A percentile compares a stretch with the other conserved stretches of the same genome.
Conservation (phyloP, 2,888 invertebrate species). For the Hemistola chrysoprasaria region DNA sequence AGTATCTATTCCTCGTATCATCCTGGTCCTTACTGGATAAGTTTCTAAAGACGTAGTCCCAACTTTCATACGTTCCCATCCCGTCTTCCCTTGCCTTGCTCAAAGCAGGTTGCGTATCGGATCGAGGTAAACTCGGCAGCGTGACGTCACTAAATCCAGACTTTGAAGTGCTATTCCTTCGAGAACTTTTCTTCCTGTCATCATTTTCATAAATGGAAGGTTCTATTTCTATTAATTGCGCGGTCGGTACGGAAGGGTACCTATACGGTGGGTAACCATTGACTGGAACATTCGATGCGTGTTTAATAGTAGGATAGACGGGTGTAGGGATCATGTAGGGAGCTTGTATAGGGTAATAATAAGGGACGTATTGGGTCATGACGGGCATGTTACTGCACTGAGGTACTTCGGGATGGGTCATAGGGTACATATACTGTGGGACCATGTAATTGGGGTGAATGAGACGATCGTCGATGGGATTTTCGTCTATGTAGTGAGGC, state of each 20-base stretch:
- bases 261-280: slow-evolving; percentile 75
- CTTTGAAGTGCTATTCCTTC: slow-evolving; percentile 65
- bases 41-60: slow-evolving; percentile 91
- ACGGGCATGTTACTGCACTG: slow-evolving; percentile 54
- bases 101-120: slow-evolving; percentile 71
- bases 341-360: slow-evolving; percentile 70
- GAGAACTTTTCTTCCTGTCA: slow-evolving; percentile 52
- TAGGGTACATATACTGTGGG: slow-evolving; percentile 45
- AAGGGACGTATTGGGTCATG: slow-evolving; percentile 69
- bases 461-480: slow-evolving; percentile 32
- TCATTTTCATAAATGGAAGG: slow-evolving; percentile 67
- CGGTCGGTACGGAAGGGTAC: slow-evolving; percentile 84
- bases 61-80: slow-evolving; percentile 86
- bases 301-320: slow-evolving; percentile 70
- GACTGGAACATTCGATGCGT: slow-evolving; percentile 67
- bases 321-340: slow-evolving; percentile 75
- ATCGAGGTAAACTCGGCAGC: slow-evolving; percentile 67
- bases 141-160: slow-evolving; percentile 69
- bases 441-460: slow-evolving; percentile 43
- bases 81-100: slow-evolving; percentile 84
- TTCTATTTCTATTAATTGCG: slow-evolving; percentile 86
- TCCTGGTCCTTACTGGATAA: slow-evolving; percentile 88
- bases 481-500: slow-evolving; percentile 38
- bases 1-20: slow-evolving; percentile 85
- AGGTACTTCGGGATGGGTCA: slow-evolving; percentile 36